Base-by-base conservation (phyloP, 1,140 invertebrate genomes). In the Drosophila kikkawai region DNA sequence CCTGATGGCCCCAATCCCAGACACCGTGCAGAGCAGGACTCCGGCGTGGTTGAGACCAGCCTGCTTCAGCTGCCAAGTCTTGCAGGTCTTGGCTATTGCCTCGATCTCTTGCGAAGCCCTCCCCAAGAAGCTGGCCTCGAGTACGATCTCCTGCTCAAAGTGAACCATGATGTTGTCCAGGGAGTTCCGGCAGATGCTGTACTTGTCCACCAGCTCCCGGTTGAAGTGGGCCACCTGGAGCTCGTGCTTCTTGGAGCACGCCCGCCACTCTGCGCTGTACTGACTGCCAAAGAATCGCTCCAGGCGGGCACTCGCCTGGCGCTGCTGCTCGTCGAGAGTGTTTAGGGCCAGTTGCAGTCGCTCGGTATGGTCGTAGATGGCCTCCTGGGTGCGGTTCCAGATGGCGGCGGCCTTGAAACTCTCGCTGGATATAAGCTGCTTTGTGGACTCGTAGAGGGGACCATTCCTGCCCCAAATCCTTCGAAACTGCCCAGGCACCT, bases 361-460 rank as follows among this genome's bases (percentile, higher is more conserved):
- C 22, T 65, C 59, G 11, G 45, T n/a, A 1, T 11, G 19, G 11
- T 64, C 11, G 12, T 48, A 36, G 7, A 80, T 60, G 5, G 47
- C 39, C n/a, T 48, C 44, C 12, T 75, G 45, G n/a, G 79, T 82
- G 17, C 26, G 34, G 22, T 82, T 82, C 79, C 75, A 82, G 3
- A 63, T 37, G 3, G 45, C 17, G 8, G 39, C 55, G 12, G 75
- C 75, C 9, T 17, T 50, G 9, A 26, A 19, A 17, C 79, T 68
- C 48, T 78, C 57, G 6, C n/a, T 50, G 9, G 47, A 19, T 37
- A 82, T 69, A 4, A 82, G 59, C 19, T 51, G 37, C 45, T 75
- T 82, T 6, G 80, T 77, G n/a, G 79, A 73, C 48, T 82, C 79
- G 45, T 82, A 82, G 17, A 82, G 80, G 8, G 80, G 79, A 7